phyloP scores from a whole-genome alignment of 2,888 invertebrate species.

The Dendrolimus houi region DNA sequence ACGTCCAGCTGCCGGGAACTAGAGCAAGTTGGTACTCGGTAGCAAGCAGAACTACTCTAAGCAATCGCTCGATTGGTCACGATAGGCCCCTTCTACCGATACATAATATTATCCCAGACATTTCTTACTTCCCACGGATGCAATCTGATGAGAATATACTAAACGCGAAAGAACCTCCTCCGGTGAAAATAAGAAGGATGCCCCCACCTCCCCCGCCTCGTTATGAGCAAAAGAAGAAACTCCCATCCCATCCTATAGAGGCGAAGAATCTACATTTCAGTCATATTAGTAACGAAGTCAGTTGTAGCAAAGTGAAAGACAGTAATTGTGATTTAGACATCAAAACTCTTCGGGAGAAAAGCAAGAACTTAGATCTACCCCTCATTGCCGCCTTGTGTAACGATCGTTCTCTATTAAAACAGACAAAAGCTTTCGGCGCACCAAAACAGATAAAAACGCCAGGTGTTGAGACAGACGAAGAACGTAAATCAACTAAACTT shows the following conservation, averaged over 20 bases:
- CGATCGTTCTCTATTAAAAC: conserved; percentile 91
- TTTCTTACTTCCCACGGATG: conserved; percentile 79
- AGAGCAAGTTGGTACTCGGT: conserved; percentile 80
- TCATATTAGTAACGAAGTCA: conserved; percentile 38
- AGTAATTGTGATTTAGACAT: conserved; percentile 81
- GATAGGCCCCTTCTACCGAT: conserved; percentile 81
- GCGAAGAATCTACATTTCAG: conserved; percentile 33
- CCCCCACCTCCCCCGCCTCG: conserved; percentile 74
- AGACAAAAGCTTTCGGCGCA: conserved; percentile 90
- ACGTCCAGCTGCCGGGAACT: conserved; percentile 80
- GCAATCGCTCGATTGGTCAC: conserved; percentile 79
- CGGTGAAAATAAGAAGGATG: conserved; percentile 68
- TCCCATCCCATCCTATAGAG: conserved; percentile 72
- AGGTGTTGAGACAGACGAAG: conserved; percentile 63
- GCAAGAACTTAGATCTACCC: conserved; percentile 92
- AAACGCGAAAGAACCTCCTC: conserved; percentile 72
- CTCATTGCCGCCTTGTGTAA: conserved; percentile 95
- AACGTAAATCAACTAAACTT: conserved; percentile 58
- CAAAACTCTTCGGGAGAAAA: conserved; percentile 89
- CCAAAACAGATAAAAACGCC: conserved; percentile 76
- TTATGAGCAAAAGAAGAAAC: conserved; percentile 67
- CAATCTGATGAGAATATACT: conserved; percentile 90
- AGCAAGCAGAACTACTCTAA: conserved; percentile 74
- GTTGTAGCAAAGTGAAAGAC: conserved; percentile 52
- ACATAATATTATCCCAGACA: conserved; percentile 53